These are phyloP conservation scores for Peromyscus melanophrys DNA, from an alignment of 2,797 vertebrate genomes.

Conservation along the genomic window DNA sequence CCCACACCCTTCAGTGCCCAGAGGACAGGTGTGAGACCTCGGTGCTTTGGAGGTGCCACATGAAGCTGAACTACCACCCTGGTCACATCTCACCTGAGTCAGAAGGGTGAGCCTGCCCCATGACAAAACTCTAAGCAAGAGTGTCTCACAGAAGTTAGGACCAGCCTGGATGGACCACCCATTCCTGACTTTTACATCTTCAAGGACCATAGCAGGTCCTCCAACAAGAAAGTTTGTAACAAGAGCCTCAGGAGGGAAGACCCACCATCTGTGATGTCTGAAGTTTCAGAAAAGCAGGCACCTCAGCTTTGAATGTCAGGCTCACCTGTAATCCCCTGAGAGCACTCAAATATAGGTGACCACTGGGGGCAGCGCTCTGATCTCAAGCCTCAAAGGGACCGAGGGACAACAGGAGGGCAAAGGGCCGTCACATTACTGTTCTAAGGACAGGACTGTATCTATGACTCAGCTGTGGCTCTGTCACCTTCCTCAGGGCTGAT, in stretches of 20 bases:
- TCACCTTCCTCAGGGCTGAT: not conserved
- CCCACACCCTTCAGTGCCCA: not conserved
- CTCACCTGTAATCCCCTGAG: too few relatives aligned
- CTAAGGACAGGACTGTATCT: not conserved
- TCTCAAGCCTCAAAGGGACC: not conserved
- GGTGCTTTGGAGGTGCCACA: not conserved
- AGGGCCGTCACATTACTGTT: too few relatives aligned
- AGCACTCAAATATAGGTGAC: not conserved
- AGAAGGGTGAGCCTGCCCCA: not conserved
- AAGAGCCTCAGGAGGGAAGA: not conserved
- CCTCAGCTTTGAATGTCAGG: not conserved
- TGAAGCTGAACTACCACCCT: not conserved
- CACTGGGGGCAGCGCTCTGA: not conserved
- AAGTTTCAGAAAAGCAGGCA: not conserved
- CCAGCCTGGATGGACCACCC: not conserved
- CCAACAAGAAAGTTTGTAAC: not conserved
- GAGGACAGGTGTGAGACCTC: not conserved
- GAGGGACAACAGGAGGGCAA: rapidly evolving
- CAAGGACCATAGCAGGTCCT: not conserved
- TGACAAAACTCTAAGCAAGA: not conserved
- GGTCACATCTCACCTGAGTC: not conserved
- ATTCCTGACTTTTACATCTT: not conserved
- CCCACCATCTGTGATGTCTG: not conserved
- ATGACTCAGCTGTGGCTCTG: too few relatives aligned
- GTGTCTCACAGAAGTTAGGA: not conserved